These are phyloP conservation scores for Bostrychus sinensis DNA, from an alignment of 2,113 vertebrate genomes.

Conservation along the genomic window DNA sequence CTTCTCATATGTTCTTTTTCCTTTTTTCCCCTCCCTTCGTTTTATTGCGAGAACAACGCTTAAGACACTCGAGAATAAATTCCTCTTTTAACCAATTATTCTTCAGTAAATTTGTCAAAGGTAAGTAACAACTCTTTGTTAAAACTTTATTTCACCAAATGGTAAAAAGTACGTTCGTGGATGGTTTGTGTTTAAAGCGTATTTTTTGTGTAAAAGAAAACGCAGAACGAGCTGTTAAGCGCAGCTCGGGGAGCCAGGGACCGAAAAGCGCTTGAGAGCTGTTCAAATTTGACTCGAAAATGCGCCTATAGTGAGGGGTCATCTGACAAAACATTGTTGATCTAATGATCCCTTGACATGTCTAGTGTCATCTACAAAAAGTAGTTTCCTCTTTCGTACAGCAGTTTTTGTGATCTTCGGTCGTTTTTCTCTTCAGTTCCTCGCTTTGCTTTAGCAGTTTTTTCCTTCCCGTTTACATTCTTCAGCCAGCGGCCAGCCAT, in stretches of 20 bases:
- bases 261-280: slow-evolving; percentile 50
- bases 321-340: slow-evolving; percentile 66
- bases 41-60: slow-evolving; percentile 78
- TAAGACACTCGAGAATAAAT: slow-evolving; percentile 63
- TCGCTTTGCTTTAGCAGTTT: slow-evolving; percentile 63
- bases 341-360: slow-evolving; percentile 52
- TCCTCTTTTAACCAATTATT: slow-evolving; percentile 42
- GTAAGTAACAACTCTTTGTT: slow-evolving; percentile 50
- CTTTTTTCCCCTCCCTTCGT: slow-evolving; percentile 68
- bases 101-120: slow-evolving; percentile 54
- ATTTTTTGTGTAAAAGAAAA: slow-evolving; percentile 65
- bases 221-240: slow-evolving; percentile 63
- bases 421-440: slow-evolving; percentile 57
- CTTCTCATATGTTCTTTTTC: slow-evolving; percentile 68
- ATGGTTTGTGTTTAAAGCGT: slow-evolving; percentile 48
- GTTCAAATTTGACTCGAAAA: slow-evolving; percentile 69
- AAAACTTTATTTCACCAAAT: slow-evolving; percentile 49
- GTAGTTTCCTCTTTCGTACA: slow-evolving; percentile 41
- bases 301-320: slow-evolving; percentile 69
- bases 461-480: slow-evolving; percentile 77
- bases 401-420: slow-evolving; percentile 48
- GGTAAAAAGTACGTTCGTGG: slow-evolving; percentile 7
- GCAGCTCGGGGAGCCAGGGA: slow-evolving; percentile 60
- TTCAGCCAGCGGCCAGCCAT: slow-evolving; percentile 70
- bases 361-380: slow-evolving; percentile 50